phyloP scores from a whole-genome alignment of 2,888 invertebrate genomes.

The Nebria brevicollis region DNA sequence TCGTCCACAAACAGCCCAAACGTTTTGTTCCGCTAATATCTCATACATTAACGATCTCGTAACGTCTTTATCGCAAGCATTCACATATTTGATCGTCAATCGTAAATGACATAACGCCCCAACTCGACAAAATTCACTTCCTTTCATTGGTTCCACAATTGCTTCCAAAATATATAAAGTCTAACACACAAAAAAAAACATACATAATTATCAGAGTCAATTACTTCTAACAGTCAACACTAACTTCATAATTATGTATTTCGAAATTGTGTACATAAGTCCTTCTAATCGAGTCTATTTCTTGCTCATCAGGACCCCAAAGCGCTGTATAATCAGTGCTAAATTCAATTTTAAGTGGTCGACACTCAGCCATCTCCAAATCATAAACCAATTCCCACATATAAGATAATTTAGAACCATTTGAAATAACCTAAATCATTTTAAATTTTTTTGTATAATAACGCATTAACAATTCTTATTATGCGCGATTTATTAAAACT shows the following conservation, averaged over 20 bases:
- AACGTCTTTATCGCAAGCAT: slow-evolving; percentile 48
- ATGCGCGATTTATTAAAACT: background rate
- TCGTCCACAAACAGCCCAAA: slow-evolving; percentile 93
- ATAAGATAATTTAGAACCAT: slow-evolving; percentile 80
- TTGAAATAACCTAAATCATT: slow-evolving; percentile 70
- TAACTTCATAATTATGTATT: slow-evolving; percentile 81
- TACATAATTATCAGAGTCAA: background rate
- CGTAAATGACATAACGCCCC: slow-evolving; percentile 88
- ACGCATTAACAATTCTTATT: background rate
- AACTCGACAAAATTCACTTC: slow-evolving; percentile 86
- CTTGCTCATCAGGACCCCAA: slow-evolving; percentile 55
- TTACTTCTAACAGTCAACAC: slow-evolving; percentile 40
- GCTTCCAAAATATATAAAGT: slow-evolving; percentile 86
- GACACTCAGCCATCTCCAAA: slow-evolving; percentile 59
- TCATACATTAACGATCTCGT: slow-evolving; percentile 88
- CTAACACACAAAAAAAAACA: slow-evolving; percentile 59
- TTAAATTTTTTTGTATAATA: slow-evolving; percentile 48
- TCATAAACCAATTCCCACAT: slow-evolving; percentile 76
- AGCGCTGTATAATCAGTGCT: slow-evolving; percentile 67
- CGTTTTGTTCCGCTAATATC: slow-evolving; percentile 88
- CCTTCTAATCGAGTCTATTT: slow-evolving; percentile 60
- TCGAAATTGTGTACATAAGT: slow-evolving; percentile 78
- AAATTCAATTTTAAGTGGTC: slow-evolving; percentile 72
- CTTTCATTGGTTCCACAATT: slow-evolving; percentile 80
- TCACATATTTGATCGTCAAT: slow-evolving; percentile 70